Base-by-base conservation (phyloP, 2,113 vertebrate genomes). In the Mustela lutreola region DNA sequence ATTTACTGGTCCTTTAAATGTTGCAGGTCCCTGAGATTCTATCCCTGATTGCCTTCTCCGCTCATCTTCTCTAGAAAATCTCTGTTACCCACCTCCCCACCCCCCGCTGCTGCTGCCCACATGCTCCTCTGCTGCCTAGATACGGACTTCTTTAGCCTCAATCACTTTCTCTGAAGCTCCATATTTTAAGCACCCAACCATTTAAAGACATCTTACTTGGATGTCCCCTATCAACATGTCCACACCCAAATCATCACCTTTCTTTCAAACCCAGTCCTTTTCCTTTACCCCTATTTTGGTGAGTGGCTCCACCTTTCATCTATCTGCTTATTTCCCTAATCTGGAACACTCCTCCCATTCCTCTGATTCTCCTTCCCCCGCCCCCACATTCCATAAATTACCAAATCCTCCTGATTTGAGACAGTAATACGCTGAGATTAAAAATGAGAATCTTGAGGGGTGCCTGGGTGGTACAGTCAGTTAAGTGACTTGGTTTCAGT, bases 121-220 rank as follows among this genome's bases (percentile, higher is more conserved):
- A 48, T 28, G 14, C 81, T 60, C 71, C 62, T 45, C 92, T 93
- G 92, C 96, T 96, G 93, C 95, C 73, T 97, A 62, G 97, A 89
- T 85, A 95, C 73, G 22, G 71, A 53, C 93, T 73, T 81, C 90
- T 85, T 95, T 80, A 89, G 90, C 80, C 65, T 86, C 67, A 70
- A 19, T 76, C 78, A 63, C 86, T 84, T 65, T 63, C 70, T 81
- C 93, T 82, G 80, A 85, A 79, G 56, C 94, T 86, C 71, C 88
- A 31, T 73, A 89, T 94, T 93, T 96, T 83, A 91, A 86, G 81
- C 31, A 63, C 48, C 6, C 53, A 83, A 70, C 19, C 60, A 88
- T 39, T 48, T 79, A 85, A 33, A 95, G 58, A 76, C 50, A 53
- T 89, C 71, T 78, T 58, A 80, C 53, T 86, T 85, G 42, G 76